Evolutionary conservation across 2,888 invertebrate species (phyloP), one percentile per base, ranked within the genome.

Genomic region (Ichneumoninae sp.): DNA sequence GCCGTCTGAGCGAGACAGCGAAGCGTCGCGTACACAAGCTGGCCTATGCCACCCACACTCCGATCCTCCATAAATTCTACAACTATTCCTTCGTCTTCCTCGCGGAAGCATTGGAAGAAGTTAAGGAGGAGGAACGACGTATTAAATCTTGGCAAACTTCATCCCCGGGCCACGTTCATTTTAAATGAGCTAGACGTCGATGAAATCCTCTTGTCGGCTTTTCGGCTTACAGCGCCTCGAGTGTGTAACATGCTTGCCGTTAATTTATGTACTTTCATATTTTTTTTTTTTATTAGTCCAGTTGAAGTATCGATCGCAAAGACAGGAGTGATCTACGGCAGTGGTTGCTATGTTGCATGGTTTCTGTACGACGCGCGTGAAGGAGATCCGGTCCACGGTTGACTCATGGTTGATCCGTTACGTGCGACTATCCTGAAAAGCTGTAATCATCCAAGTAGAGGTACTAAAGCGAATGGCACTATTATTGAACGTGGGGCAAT

Each of bases 91-190:
- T 30, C 33, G n/a, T 47, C 26, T 60, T 3, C 36, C 30, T n/a
- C 7, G 8, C 26, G 19, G 8, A 36, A 66, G 3, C 16, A 44
- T 19, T 65, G 36, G 36, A 19, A 40, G 16, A 65, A 65, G n/a
- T 44, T 44, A 1, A 66, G 13, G 8, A 10, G 36, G 36, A 8
- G 19, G 33, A 22, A 66, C 52, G 47, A 52, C 70, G 52, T 78
- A 80, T 86, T 81, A 71, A 82, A 83, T 78, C 77, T 83, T 79
- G 83, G 80, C 81, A 79, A 87, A 83, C 83, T 88, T 89, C 83
- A 85, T 86, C 83, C 75, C 83, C 57, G 68, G 52, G 63, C 68
- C 54, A 78, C 73, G 33, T 73, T 76, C 78, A 66, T 80, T 85
- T 85, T 85, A 63, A 87, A 85, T 86, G 80, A 87, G 77, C 80